phyloP scores from a whole-genome alignment of 2,113 vertebrate species.

The Cryptomyrus ogoouensis region DNA sequence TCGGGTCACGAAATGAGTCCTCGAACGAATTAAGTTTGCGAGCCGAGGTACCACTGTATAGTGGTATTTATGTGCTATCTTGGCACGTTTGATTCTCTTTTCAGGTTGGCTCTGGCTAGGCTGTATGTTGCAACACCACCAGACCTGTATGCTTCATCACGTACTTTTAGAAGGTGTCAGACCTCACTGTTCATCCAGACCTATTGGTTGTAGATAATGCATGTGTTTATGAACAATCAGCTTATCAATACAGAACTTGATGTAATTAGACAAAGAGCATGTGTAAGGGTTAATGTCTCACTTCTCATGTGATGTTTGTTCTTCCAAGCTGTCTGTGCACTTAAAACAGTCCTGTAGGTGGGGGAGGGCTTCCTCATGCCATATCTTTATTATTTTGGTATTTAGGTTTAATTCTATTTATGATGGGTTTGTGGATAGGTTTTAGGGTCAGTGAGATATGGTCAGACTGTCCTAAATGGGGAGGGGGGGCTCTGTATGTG shows the following conservation, averaged over 20 bases:
- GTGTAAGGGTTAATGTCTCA: neutral
- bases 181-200: neutral
- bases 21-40: too few species aligned
- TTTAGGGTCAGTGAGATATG: neutral
- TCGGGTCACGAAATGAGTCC: too few species aligned
- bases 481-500: neutral
- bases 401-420: neutral
- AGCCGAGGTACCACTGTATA: neutral
- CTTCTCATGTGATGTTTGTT: neutral
- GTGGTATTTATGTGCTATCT: neutral
- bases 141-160: neutral
- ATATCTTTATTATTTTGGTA: neutral
- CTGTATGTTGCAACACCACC: neutral
- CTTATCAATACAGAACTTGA: neutral
- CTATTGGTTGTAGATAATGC: neutral
- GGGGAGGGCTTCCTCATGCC: neutral
- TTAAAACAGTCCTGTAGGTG: neutral
- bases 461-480: neutral
- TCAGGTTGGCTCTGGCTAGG: neutral
- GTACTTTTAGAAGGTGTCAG: neutral
- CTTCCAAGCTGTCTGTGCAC: neutral
- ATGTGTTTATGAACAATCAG: neutral
- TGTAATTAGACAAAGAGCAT: neutral
- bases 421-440: neutral
- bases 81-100: neutral